phyloP scores from a whole-genome alignment of 2,888 invertebrate species.

The Pammene aurita region DNA sequence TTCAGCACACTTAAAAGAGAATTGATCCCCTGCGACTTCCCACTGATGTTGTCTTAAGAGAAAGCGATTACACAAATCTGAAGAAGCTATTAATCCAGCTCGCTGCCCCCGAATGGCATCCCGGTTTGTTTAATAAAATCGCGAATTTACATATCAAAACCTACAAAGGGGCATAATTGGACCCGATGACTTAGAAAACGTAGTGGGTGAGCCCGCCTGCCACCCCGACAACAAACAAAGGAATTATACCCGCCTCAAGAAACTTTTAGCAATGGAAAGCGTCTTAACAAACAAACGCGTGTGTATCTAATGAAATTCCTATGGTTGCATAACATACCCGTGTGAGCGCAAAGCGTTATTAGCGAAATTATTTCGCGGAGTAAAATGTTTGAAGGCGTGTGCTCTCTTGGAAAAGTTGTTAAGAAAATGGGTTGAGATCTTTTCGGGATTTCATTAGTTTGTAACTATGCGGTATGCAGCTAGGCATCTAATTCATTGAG shows the following conservation, averaged over 20 bases:
- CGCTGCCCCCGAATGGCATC: slow-evolving; percentile 82
- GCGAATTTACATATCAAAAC: slow-evolving; percentile 84
- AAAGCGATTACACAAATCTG: slow-evolving; percentile 84
- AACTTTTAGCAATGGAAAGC: slow-evolving; percentile 84
- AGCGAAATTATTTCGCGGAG: slow-evolving; percentile 81
- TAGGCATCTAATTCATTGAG: slow-evolving; percentile 81
- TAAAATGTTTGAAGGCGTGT: slow-evolving; percentile 82
- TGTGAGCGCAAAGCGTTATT: slow-evolving; percentile 78
- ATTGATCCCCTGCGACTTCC: slow-evolving; percentile 72
- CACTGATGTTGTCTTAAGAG: slow-evolving; percentile 79
- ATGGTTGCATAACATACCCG: slow-evolving; percentile 83
- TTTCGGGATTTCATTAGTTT: slow-evolving; percentile 82
- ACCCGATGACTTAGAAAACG: slow-evolving; percentile 84
- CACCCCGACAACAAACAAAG: slow-evolving; percentile 81
- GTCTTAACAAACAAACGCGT: slow-evolving; percentile 84
- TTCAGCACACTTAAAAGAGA: slow-evolving; percentile 57
- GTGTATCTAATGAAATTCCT: slow-evolving; percentile 84
- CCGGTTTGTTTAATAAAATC: slow-evolving; percentile 84
- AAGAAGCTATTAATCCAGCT: slow-evolving; percentile 83
- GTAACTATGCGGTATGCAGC: slow-evolving; percentile 80
- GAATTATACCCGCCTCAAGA: slow-evolving; percentile 84
- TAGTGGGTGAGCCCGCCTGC: slow-evolving; percentile 75
- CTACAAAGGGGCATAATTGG: slow-evolving; percentile 84
- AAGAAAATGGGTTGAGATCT: slow-evolving; percentile 83
- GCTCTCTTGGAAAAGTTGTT: slow-evolving; percentile 83